Evolutionary conservation across 2,888 invertebrate species (phyloP).

Genomic region (Odontocerum albicorne): DNA sequence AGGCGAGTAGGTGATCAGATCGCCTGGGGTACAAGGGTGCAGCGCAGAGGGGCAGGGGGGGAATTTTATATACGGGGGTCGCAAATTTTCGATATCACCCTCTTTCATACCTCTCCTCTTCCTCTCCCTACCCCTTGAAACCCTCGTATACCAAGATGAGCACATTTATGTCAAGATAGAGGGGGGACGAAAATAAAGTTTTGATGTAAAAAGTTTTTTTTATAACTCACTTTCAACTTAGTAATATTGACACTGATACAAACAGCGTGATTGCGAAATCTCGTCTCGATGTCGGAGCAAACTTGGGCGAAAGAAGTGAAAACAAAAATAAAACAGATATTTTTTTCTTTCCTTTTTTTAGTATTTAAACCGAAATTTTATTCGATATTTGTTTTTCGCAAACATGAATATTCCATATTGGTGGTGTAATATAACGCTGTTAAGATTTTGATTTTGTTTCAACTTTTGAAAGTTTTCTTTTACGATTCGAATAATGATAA

Average conservation of each 20-base stretch:
- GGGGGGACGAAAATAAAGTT: conserved; percentile 48
- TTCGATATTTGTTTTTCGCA: too few species aligned
- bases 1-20: conserved; percentile 3
- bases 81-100: conserved; percentile 31
- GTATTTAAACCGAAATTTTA: too few species aligned
- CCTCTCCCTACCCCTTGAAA: background rate
- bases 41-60: conserved; percentile 5
- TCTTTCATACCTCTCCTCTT: conserved; percentile 10
- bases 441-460: too few species aligned
- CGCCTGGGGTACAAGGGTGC: conserved; percentile 1
- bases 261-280: conserved; percentile 28
- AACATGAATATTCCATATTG: too few species aligned
- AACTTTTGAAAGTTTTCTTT: too few species aligned
- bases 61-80: conserved; percentile 6
- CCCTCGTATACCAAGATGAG: conserved; percentile 26
- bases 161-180: conserved; percentile 35
- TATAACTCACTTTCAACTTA: conserved; percentile 43
- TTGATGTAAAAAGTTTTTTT: conserved; percentile 60
- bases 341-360: too few species aligned
- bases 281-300: conserved; percentile 1
- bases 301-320: too few species aligned
- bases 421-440: too few species aligned
- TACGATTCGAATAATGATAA: too few species aligned
- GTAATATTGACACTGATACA: conserved; percentile 36
- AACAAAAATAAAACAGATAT: too few species aligned